phyloP scores from a whole-genome alignment of 35 echinoderm and acorn worm species.

The Eucidaris tribuloides region DNA sequence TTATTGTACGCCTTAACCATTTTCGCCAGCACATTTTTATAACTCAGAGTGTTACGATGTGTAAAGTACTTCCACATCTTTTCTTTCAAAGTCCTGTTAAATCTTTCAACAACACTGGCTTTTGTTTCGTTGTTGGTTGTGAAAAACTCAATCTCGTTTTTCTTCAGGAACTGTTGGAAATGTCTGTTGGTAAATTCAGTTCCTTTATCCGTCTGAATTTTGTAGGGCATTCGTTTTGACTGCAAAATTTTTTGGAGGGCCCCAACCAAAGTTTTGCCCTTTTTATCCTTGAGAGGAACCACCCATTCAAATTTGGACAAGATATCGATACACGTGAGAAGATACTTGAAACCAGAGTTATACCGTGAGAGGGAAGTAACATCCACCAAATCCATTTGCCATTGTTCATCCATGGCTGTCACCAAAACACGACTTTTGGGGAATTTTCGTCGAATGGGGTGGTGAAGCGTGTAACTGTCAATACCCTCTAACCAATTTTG shows the following conservation, averaged over 20 bases:
- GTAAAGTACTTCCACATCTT: constrained; percentile 39
- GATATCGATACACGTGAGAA: constrained; percentile 22
- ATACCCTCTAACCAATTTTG: neutral
- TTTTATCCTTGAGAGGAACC: neutral
- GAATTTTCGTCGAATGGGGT: neutral
- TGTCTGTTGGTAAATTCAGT: constrained; percentile 65
- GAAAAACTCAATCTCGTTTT: constrained; percentile 55
- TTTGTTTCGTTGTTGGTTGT: constrained; percentile 71
- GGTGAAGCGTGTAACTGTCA: constrained; percentile 37
- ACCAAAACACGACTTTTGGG: neutral
- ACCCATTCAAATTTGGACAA: constrained; percentile 38
- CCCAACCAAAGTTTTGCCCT: neutral
- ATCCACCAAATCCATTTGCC: constrained; percentile 5
- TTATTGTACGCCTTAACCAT: constrained; percentile 34
- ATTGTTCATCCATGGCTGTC: constrained; percentile 9
- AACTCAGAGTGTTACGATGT: constrained; percentile 15
- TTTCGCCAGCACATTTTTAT: neutral
- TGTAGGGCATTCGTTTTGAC: neutral
- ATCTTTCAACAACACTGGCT: constrained; percentile 38
- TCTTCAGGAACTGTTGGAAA: constrained; percentile 56
- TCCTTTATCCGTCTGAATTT: constrained; percentile 36
- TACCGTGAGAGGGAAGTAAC: neutral
- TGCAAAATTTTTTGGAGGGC: neutral
- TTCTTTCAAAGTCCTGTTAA: constrained; percentile 24
- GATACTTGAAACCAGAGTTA: neutral